Base-by-base conservation (phyloP, 2,797 vertebrate species). In the Poeciliopsis turneri region DNA sequence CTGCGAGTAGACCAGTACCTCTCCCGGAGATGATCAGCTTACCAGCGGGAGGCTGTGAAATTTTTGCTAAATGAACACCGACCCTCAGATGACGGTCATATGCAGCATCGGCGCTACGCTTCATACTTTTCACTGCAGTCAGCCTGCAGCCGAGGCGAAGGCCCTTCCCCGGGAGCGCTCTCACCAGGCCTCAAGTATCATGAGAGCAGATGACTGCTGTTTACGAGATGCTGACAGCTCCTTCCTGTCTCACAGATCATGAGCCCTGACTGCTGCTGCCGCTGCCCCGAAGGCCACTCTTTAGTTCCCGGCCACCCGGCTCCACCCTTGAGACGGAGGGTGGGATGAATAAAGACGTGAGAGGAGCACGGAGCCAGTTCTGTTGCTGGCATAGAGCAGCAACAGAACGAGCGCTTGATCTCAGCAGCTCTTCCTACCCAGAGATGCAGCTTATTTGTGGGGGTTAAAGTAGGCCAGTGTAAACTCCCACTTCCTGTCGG, bases 401-500 rank as follows among this genome's bases (percentile, higher is more conserved):
- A 76, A 79, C 78, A 92, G 86, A 85, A 79, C 47, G 77, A 86
- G 81, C 84, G 82, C 88, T 90, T 80, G 85, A 91, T 83, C 77
- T 88, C 86, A 82, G 72, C 87, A 88, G 89, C 86, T 86, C 79
- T 80, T 86, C 80, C 80, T 64, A 81, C 72, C 71, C 61, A 45
- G 68, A 70, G 51, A 88, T 84, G 86, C 90, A 41, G 36, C 41
- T 68, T 95, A 93, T 92, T 84, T 70, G 39, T 45, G 39, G 41
- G 90, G 92, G 87, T 89, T 25, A 86, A 94, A 94, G 88, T 87
- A 85, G 93, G 93, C 94, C 94, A 95, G 93, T 93, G 93, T 95
- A 95, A 96, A 95, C 94, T 94, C 94, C 92, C 88, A 94, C 93
- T 96, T 96, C 95, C 95, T 95, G 94, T 93, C 86, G 88, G 94